phyloP scores from a whole-genome alignment of 2,113 vertebrate genomes.

The Cololabis saira region DNA sequence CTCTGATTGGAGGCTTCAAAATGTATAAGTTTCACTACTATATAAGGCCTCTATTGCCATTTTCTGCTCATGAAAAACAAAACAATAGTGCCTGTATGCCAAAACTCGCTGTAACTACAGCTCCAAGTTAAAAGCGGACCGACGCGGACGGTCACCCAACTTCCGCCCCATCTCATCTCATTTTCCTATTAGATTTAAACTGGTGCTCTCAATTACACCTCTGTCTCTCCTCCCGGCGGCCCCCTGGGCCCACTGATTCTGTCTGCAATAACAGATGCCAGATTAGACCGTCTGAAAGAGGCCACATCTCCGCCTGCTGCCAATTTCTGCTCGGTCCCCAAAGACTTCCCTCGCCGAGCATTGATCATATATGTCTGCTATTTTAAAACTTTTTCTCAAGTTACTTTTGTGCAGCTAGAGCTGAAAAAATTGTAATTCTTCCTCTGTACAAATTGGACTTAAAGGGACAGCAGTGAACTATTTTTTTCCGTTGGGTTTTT shows the following conservation, averaged over 20 bases:
- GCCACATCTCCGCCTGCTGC: slow-evolving; percentile 64
- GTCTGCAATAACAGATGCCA: slow-evolving; percentile 78
- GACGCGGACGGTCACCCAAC: slow-evolving; percentile 56
- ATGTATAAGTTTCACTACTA: slow-evolving; percentile 22
- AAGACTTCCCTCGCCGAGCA: slow-evolving; percentile 51
- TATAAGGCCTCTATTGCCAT: slow-evolving; percentile 20
- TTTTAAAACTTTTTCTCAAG: slow-evolving; percentile 32
- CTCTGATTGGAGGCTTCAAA: slow-evolving; percentile 34
- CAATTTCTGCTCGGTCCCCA: slow-evolving; percentile 62
- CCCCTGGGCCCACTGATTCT: slow-evolving; percentile 67
- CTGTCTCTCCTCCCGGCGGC: slow-evolving; percentile 47
- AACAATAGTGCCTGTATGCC: slow-evolving; percentile 4
- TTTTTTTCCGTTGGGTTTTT: slow-evolving; percentile 13
- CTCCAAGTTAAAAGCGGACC: slow-evolving; percentile 57
- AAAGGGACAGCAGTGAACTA: slow-evolving; percentile 11
- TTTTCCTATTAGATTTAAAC: slow-evolving; percentile 80
- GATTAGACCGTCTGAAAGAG: slow-evolving; percentile 74
- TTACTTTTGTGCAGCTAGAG: background rate
- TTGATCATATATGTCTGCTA: slow-evolving; percentile 54
- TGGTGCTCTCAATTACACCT: slow-evolving; percentile 76
- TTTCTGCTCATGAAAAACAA: slow-evolving; percentile 23
- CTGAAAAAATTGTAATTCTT: background rate
- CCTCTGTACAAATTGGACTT: slow-evolving; percentile 23
- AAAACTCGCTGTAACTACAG: slow-evolving; percentile 26
- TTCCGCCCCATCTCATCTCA: slow-evolving; percentile 69